Base-by-base conservation (phyloP, 2,888 invertebrate species). In the Rutpela maculata region DNA sequence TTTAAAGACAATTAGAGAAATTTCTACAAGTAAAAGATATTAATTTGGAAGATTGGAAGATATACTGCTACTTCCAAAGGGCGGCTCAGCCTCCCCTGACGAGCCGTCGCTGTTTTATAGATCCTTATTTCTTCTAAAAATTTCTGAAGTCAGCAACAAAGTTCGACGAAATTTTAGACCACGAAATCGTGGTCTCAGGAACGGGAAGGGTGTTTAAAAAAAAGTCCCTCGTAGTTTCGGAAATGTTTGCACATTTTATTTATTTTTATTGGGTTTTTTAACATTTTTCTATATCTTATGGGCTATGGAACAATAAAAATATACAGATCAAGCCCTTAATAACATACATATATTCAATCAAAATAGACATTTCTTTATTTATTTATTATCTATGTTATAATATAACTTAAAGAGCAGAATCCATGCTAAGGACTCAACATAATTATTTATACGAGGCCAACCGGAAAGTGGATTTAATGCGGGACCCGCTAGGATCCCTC, bases 271-370 rank as follows among this genome's bases (percentile, higher is more conserved):
- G 84, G 84, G 84, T 86, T 88, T 88, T 86, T 85, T 84, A 87
- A 86, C 86, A 86, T 87, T 87, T 84, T 85, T 76, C 75, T 78
- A 78, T 79, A 77, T 84, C 86, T 84, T 86, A 86, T 85, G 88
- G 87, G 87, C 83, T 85, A 82, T 87, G 87, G 87, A 88, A 88
- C 88, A 88, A 89, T 89, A 89, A 88, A 89, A 89, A 89, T 89
- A 89, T 88, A 89, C 89, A 89, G 86, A 86, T 88, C 84, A 85
- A 87, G 87, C 88, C 86, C 84, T 84, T 82, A 83, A 67, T 88
- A 87, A 88, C 88, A 88, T 88, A 88, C 86, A 88, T 87, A 88
- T 88, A 88, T 84, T 89, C 87, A 88, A 85, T 89, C 87, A 89
- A 88, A 81, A 81, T 81, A 81, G 77, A 72, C 72, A 72, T 72